phyloP scores from a whole-genome alignment of 2,113 vertebrate species.

The Erythrocebus patas region DNA sequence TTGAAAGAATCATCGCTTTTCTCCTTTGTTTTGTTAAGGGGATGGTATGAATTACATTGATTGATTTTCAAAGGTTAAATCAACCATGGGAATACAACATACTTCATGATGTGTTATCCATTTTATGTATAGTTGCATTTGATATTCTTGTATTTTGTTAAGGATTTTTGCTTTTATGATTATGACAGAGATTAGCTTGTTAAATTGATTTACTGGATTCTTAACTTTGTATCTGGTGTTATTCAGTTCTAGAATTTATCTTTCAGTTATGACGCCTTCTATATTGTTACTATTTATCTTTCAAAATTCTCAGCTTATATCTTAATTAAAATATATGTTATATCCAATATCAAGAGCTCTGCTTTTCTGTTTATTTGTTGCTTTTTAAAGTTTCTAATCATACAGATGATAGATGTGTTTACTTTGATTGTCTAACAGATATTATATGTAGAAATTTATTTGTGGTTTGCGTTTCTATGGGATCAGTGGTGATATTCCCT shows the following conservation, averaged over 20 bases:
- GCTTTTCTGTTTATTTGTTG: neutral
- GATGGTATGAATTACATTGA: neutral
- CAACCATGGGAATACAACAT: neutral
- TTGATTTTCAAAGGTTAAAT: neutral
- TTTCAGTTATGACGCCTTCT: neutral
- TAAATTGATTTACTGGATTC: neutral
- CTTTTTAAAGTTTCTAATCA: neutral
- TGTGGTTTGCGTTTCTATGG: neutral
- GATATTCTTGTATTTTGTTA: conserved; percentile 1
- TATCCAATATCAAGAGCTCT: neutral
- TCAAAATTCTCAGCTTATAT: neutral
- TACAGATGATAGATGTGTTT: neutral
- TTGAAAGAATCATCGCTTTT: neutral
- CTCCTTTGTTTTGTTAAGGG: neutral
- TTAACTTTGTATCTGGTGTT: neutral
- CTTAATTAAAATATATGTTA: neutral
- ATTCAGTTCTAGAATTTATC: neutral
- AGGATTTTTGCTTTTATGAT: neutral
- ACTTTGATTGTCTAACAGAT: neutral
- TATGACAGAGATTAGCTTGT: neutral
- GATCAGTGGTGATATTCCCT: no score
- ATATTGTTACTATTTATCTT: neutral
- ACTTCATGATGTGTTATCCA: neutral
- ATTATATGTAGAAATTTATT: neutral
- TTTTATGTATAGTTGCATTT: neutral